Percentiles rank a stretch among this genome's conserved stretches.
phyloP scores from a whole-genome alignment of 2,797 vertebrate species.

The Merluccius polli region DNA sequence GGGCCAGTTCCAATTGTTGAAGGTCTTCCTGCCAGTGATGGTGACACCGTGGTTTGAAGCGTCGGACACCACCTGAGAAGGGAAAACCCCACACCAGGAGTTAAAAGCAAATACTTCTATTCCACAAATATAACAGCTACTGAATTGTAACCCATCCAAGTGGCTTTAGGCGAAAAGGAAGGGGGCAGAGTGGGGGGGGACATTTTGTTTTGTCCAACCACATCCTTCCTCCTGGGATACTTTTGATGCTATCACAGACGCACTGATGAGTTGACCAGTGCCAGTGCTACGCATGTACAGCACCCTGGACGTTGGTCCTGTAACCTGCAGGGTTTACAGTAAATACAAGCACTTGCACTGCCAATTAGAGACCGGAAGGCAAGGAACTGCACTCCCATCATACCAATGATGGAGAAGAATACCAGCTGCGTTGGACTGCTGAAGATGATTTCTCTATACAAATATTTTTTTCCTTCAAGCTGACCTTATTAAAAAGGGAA shows the following conservation, averaged over 20 bases:
- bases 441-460: background rate
- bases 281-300: slow-evolving; percentile 29
- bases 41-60: slow-evolving; percentile 92
- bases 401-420: slow-evolving; percentile 38
- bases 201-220: slow-evolving; percentile 37
- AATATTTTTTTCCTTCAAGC: background rate
- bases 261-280: slow-evolving; percentile 43
- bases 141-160: background rate
- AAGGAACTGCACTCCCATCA: slow-evolving; percentile 37
- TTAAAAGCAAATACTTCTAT: background rate
- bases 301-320: slow-evolving; percentile 11
- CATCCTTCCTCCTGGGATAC: slow-evolving; percentile 63
- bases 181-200: slow-evolving; percentile 28
- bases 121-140: background rate
- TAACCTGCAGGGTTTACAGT: slow-evolving; percentile 41
- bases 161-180: slow-evolving; percentile 6
- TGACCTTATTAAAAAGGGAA: background rate
- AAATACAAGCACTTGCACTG: slow-evolving; percentile 38
- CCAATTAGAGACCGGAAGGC: slow-evolving; percentile 46
- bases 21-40: slow-evolving; percentile 89
- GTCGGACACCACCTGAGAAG: slow-evolving; percentile 82
- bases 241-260: background rate
- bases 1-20: slow-evolving; percentile 99
- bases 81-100: background rate
- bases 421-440: slow-evolving; percentile 23